These are phyloP conservation scores for Heliconius charithonia DNA, from an alignment of 2,888 invertebrate genomes.

Conservation along the genomic window DNA sequence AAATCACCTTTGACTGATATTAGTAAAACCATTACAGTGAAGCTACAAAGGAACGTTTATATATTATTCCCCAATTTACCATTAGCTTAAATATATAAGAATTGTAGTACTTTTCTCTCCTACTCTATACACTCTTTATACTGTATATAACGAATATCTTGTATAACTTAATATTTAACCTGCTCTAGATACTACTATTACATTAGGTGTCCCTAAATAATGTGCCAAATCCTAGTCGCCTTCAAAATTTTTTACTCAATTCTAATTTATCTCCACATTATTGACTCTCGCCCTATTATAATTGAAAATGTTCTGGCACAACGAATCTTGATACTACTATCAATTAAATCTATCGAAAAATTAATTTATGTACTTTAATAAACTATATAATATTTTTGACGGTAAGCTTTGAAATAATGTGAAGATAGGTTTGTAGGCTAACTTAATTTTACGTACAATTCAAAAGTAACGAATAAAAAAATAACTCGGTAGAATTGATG, in stretches of 20 bases:
- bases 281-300: slow-evolving; percentile 25
- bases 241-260: not conserved
- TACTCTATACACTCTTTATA: slow-evolving; percentile 43
- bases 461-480: not conserved
- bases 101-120: slow-evolving; percentile 34
- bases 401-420: slow-evolving; percentile 53
- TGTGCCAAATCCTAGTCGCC: slow-evolving; percentile 43
- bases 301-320: slow-evolving; percentile 44
- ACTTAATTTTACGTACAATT: not conserved
- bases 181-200: slow-evolving; percentile 39
- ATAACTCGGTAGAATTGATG: not conserved
- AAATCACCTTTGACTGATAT: slow-evolving; percentile 18
- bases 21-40: not conserved
- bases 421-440: slow-evolving; percentile 30
- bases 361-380: slow-evolving; percentile 40
- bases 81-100: slow-evolving; percentile 26
- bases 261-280: slow-evolving; percentile 35
- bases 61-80: slow-evolving; percentile 17
- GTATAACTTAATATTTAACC: slow-evolving; percentile 41
- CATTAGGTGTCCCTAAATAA: slow-evolving; percentile 33
- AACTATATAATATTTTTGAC: slow-evolving; percentile 72
- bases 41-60: slow-evolving; percentile 29
- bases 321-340: slow-evolving; percentile 44
- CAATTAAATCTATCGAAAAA: slow-evolving; percentile 42
- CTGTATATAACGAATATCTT: slow-evolving; percentile 41